phyloP scores from a whole-genome alignment of 2,888 invertebrate species.

The Parnassius glacialis region DNA sequence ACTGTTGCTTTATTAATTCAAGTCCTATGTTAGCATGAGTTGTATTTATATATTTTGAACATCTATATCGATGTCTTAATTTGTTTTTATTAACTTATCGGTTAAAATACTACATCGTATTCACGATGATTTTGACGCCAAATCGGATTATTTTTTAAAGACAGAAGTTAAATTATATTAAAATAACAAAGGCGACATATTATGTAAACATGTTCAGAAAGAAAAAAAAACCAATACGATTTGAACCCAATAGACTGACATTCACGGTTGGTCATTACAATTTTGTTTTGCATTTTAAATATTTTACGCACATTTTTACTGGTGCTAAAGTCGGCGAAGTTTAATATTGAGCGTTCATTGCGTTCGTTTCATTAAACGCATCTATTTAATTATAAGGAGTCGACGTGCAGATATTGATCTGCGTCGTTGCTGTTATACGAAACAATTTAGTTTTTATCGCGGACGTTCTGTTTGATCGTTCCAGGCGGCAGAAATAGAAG shows the following conservation, averaged over 20 bases:
- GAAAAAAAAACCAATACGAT: background rate
- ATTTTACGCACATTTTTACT: background rate
- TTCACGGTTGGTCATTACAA: background rate
- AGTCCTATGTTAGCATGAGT: too few species aligned
- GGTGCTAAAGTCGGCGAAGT: background rate
- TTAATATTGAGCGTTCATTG: background rate
- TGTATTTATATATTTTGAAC: too few species aligned
- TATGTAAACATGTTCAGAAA: too few species aligned
- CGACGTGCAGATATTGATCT: background rate
- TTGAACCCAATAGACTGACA: background rate
- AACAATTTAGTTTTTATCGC: constrained; percentile 4
- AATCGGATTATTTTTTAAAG: too few species aligned
- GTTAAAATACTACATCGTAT: too few species aligned
- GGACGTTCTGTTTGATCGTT: background rate
- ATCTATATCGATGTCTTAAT: too few species aligned
- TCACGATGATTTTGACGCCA: too few species aligned
- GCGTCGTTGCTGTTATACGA: constrained; percentile 4
- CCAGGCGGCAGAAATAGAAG: background rate
- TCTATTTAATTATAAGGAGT: background rate
- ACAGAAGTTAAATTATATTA: too few species aligned
- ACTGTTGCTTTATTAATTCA: too few species aligned
- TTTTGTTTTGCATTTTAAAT: background rate
- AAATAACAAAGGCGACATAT: too few species aligned
- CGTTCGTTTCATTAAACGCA: background rate
- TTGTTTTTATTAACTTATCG: too few species aligned